Conservation (phyloP, 1,140 invertebrate genomes). For the Nephotettix cincticeps region DNA sequence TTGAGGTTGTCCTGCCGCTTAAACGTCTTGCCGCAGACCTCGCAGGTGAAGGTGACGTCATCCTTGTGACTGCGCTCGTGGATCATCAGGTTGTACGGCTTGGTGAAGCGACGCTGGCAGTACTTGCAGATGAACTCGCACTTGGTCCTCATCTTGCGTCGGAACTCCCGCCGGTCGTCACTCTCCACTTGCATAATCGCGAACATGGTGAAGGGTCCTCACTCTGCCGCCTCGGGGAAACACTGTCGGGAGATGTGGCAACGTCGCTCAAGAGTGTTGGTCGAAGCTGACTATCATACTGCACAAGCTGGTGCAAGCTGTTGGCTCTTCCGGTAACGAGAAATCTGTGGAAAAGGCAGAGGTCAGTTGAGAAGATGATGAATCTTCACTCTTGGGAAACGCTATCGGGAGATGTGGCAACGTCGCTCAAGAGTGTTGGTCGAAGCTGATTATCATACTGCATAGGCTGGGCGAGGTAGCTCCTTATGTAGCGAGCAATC, state of each 20-base stretch:
- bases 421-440: no score
- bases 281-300: no score
- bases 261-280: no score
- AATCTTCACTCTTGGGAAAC: neutral
- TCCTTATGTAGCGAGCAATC: no score
- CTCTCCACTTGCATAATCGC: conserved; percentile 86
- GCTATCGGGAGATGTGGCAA: no score
- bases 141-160: conserved; percentile 90
- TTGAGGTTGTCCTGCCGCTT: conserved; percentile 94
- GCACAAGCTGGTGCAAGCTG: no score
- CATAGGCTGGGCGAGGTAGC: no score
- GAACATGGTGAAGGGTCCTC: conserved; percentile 63
- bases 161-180: conserved; percentile 87
- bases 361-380: no score
- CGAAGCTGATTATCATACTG: no score
- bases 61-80: conserved; percentile 98
- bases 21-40: conserved; percentile 98
- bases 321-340: no score
- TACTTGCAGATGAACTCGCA: conserved; percentile 99
- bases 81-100: conserved; percentile 99
- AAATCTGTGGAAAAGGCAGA: no score
- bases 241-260: no score
- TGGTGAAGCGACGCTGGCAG: conserved; percentile 97
- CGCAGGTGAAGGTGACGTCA: conserved; percentile 97
- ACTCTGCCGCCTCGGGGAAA: neutral